Base-by-base conservation (phyloP, 2,113 vertebrate species). In the Lontra canadensis region DNA sequence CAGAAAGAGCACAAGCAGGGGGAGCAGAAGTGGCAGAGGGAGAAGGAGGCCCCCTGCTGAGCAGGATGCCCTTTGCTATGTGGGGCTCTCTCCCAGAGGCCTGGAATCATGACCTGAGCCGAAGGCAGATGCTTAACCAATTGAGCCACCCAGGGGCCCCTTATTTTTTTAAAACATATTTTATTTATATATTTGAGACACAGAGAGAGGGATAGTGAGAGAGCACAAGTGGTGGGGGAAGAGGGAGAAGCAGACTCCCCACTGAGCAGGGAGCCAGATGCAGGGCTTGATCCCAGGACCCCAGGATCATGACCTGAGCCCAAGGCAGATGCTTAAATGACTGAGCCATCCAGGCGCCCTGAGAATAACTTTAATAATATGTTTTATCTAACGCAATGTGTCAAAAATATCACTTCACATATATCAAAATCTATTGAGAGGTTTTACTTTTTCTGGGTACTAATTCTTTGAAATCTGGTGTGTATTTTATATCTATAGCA, bases 321-420 rank as follows among this genome's bases (percentile, higher is more conserved):
- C 34, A 69, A n/a, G 65, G 65, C 34, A 69, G 65, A n/a, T 4
- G 15, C 34, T 69, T n/a, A n/a, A 69, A 17, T 34, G 34, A 65
- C 34, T 67, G 31, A 69, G 34, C 34, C 65, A 69, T 18, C 7
- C 65, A 69, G 34, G 67, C 0, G 4, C n/a, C 67, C 67, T 8
- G 34, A 74, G 87, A 65, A 87, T 69, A 79, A 69, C 73, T 81
- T 93, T 47, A 65, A 92, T 88, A 92, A 71, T 88, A 69, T 31
- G 34, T 84, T 92, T 92, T 73, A 95, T 65, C 74, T 90, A 95
- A 86, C 25, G 73, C 39, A 82, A 7, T 59, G 65, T 63, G 74
- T 47, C 21, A n/a, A 80, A 93, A 90, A 80, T 29, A 36, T 73
- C 44, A 94, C 63, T 92, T 94, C 5, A 74, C 31, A 73, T 52